These are phyloP conservation scores for Scortum barcoo DNA, from an alignment of 2,113 vertebrate species.

Conservation along the genomic window DNA sequence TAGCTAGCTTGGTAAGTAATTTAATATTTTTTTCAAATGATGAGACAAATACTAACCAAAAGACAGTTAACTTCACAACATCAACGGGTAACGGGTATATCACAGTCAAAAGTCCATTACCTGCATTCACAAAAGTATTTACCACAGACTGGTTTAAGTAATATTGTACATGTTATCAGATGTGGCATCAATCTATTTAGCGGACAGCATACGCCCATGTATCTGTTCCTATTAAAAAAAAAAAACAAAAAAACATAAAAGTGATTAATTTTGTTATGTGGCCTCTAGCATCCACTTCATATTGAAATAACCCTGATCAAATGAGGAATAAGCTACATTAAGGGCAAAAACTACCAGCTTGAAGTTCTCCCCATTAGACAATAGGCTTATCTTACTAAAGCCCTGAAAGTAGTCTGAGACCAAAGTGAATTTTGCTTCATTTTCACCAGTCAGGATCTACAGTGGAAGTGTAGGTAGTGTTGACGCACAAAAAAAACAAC, in stretches of 20 bases:
- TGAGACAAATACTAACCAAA: neutral
- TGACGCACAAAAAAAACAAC: neutral
- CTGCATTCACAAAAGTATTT: neutral
- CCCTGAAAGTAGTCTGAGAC: neutral
- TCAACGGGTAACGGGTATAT: neutral
- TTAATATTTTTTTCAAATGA: neutral
- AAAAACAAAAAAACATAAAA: constrained; percentile 3
- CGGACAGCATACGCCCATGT: neutral
- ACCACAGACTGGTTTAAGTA: neutral
- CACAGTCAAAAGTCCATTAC: neutral
- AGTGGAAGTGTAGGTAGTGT: neutral
- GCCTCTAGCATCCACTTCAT: neutral
- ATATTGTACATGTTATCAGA: neutral
- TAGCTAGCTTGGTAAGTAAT: no score
- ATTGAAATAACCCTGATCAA: neutral
- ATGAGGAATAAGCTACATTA: neutral
- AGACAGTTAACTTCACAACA: neutral
- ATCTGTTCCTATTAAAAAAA: neutral
- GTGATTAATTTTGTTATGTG: neutral
- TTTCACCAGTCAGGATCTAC: neutral
- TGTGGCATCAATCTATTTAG: neutral
- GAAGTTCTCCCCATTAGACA: neutral
- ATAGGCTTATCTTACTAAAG: neutral
- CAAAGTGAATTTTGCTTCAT: neutral
- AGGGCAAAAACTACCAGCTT: neutral